These are phyloP conservation scores for Caenorhabditis sulstoni DNA, from an alignment of 2,888 invertebrate genomes.

Conservation along the genomic window DNA sequence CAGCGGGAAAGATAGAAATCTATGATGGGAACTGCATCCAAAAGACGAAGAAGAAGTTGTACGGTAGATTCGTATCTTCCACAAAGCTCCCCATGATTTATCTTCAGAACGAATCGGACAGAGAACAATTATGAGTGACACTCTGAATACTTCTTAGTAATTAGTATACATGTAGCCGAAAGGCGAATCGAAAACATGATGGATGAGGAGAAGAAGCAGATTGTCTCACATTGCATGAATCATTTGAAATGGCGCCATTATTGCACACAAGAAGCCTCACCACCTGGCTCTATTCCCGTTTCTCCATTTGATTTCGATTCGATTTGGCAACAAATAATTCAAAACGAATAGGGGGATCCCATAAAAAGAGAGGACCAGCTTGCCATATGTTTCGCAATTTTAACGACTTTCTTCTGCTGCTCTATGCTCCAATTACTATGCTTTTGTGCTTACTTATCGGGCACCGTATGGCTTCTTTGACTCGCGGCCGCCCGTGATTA, in stretches of 20 bases:
- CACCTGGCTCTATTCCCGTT: constrained; percentile 9
- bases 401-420: constrained; percentile 21
- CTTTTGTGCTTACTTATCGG: constrained; percentile 2
- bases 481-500: constrained; percentile 21
- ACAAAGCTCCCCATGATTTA: constrained; percentile 2
- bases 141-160: constrained; percentile 29
- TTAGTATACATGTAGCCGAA: constrained; percentile 7
- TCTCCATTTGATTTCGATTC: background rate
- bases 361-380: constrained; percentile 15
- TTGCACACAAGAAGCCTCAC: background rate
- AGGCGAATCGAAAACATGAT: constrained; percentile 28
- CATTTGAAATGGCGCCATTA: constrained; percentile 1
- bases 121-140: constrained; percentile 24
- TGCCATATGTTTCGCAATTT: constrained; percentile 32
- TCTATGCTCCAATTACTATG: constrained; percentile 11
- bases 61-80: no score
- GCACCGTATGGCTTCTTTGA: constrained; percentile 32
- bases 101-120: constrained; percentile 1
- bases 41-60: constrained; percentile 5
- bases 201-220: constrained; percentile 6
- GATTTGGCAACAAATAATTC: constrained; percentile 27
- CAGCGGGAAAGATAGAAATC: constrained; percentile 18
- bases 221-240: background rate
- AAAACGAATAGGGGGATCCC: constrained; percentile 15
- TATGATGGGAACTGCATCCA: constrained; percentile 8